A percentile compares a stretch with the other conserved stretches of the same genome.
Conservation (phyloP, 2,888 invertebrate species). For the Alentia gelatinosa region DNA sequence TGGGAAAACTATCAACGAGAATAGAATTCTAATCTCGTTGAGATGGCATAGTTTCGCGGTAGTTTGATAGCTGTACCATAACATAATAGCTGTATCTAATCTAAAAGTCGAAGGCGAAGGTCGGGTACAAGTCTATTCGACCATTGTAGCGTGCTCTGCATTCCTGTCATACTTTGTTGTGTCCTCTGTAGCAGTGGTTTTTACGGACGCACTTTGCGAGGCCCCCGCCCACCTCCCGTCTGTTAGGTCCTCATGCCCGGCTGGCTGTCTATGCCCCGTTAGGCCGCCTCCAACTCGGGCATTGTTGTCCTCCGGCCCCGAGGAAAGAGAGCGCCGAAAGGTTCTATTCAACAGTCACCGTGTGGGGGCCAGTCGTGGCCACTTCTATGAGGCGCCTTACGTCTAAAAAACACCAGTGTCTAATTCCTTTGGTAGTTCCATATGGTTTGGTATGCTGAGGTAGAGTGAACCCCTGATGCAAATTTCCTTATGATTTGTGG, state of each 20-base stretch:
- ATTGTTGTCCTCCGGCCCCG: background rate
- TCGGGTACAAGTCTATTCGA: background rate
- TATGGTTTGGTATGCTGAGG: too few species aligned
- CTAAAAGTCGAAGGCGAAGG: too few species aligned
- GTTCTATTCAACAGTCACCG: background rate
- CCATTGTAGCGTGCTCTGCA: background rate
- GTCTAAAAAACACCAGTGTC: too few species aligned
- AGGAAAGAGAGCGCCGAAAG: background rate
- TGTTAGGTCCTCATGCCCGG: background rate
- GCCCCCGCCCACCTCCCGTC: background rate
- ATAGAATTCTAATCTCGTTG: too few species aligned
- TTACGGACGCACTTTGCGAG: background rate
- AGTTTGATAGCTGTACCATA: too few species aligned
- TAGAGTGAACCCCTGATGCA: too few species aligned
- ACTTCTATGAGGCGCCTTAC: too few species aligned
- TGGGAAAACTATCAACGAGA: too few species aligned
- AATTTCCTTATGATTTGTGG: too few species aligned
- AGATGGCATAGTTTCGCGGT: too few species aligned
- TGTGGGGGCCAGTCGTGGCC: background rate
- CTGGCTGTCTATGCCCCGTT: background rate
- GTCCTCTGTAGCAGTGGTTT: background rate
- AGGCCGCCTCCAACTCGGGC: background rate
- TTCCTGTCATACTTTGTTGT: background rate
- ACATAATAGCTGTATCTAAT: too few species aligned
- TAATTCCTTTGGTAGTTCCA: too few species aligned